Evolutionary conservation across 2,888 invertebrate genomes (phyloP).

Genomic region (Eubasilissa splendida): DNA sequence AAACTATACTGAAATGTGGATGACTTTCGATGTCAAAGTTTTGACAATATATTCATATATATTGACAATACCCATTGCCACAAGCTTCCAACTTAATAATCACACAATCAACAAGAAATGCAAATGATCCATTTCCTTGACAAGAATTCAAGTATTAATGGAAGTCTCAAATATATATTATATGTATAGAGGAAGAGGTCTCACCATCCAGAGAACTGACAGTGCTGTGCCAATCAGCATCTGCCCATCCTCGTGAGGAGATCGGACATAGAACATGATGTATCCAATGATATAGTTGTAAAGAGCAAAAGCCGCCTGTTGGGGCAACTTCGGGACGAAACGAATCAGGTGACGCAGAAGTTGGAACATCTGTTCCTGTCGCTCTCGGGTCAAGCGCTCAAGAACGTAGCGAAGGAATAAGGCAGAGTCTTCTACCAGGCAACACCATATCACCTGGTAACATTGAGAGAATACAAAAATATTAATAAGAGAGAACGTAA

Average conservation of each 20-base stretch:
- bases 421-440: slow-evolving; percentile 97
- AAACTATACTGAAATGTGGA: too few species aligned
- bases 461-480: not conserved
- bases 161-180: too few species aligned
- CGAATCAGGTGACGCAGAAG: slow-evolving; percentile 91
- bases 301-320: slow-evolving; percentile 97
- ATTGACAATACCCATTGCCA: too few species aligned
- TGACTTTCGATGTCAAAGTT: too few species aligned
- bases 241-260: slow-evolving; percentile 96
- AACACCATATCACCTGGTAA: slow-evolving; percentile 93
- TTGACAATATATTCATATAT: too few species aligned
- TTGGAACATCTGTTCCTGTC: slow-evolving; percentile 96
- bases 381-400: slow-evolving; percentile 93
- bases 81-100: too few species aligned
- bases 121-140: too few species aligned
- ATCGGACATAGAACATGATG: slow-evolving; percentile 98
- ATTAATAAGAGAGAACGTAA: too few species aligned
- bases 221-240: slow-evolving; percentile 95
- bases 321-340: slow-evolving; percentile 93
- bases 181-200: too few species aligned
- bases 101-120: too few species aligned
- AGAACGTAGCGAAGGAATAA: slow-evolving; percentile 95
- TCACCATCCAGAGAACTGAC: slow-evolving; percentile 96
- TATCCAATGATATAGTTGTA: slow-evolving; percentile 99
- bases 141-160: too few species aligned